Conservation (phyloP, 2,797 vertebrate species). For the Lepus townsendii region DNA sequence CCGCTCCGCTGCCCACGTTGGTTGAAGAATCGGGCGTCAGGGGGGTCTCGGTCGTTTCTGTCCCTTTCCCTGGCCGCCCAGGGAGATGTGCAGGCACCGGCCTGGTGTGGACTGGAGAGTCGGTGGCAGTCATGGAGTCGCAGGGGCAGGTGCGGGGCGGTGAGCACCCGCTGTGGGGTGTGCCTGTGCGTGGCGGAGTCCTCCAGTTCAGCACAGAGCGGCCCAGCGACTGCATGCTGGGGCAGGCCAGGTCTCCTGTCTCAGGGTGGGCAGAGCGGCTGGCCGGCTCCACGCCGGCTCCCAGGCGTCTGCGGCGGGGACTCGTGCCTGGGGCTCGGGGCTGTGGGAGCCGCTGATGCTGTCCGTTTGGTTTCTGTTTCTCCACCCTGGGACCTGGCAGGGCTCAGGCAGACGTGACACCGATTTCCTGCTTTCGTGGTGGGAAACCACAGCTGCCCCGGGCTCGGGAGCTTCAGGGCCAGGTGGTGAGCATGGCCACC, state of each 20-base stretch:
- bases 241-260: background rate
- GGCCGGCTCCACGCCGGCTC: background rate
- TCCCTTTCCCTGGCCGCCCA: background rate
- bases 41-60: background rate
- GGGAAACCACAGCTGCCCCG: background rate
- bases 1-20: too few species aligned
- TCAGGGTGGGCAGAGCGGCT: background rate
- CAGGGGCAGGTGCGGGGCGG: too few species aligned
- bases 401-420: background rate
- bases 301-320: background rate
- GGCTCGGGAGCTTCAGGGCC: background rate
- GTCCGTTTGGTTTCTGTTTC: background rate
- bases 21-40: background rate
- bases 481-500: background rate
- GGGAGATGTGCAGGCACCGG: background rate
- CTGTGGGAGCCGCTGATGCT: background rate
- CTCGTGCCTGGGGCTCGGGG: background rate
- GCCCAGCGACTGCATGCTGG: background rate
- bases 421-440: background rate
- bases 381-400: background rate
- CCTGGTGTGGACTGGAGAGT: background rate
- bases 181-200: too few species aligned
- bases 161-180: background rate
- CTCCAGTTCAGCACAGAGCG: background rate
- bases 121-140: background rate